Conservation (phyloP, 2,797 vertebrate species). For the Chelonia mydas region DNA sequence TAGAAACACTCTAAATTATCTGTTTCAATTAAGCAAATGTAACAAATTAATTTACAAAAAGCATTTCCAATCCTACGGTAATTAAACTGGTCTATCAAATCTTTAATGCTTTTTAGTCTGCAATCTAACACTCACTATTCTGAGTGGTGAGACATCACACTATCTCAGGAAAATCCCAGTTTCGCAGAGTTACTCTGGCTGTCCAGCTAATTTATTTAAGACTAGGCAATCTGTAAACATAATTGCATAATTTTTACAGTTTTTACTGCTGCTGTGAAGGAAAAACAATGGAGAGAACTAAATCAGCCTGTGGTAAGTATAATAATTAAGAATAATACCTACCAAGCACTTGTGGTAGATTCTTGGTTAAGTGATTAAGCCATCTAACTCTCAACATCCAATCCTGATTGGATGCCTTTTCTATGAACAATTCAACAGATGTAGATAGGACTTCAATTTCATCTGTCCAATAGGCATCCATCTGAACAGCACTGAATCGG, state of each 20-base stretch:
- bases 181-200: background rate
- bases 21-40: background rate
- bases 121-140: background rate
- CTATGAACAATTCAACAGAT: conserved; percentile 89
- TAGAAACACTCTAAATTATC: background rate
- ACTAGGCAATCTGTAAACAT: background rate
- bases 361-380: conserved; percentile 90
- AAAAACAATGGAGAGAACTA: background rate
- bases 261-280: background rate
- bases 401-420: conserved; percentile 92
- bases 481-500: conserved; percentile 82
- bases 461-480: conserved; percentile 81
- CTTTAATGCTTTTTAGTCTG: background rate
- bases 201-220: background rate
- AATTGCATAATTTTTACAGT: background rate
- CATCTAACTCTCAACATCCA: conserved; percentile 94
- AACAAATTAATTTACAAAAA: background rate
- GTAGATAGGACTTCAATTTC: conserved; percentile 85
- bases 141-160: background rate
- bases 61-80: background rate
- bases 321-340: conserved; percentile 54
- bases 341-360: conserved; percentile 80
- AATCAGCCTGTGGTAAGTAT: background rate
- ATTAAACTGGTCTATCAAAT: background rate
- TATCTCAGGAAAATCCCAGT: background rate